A percentile compares a stretch with the other conserved stretches of the same genome.
These are phyloP conservation scores for Poeciliopsis prolifica DNA, from an alignment of 2,113 vertebrate genomes.

Conservation along the genomic window DNA sequence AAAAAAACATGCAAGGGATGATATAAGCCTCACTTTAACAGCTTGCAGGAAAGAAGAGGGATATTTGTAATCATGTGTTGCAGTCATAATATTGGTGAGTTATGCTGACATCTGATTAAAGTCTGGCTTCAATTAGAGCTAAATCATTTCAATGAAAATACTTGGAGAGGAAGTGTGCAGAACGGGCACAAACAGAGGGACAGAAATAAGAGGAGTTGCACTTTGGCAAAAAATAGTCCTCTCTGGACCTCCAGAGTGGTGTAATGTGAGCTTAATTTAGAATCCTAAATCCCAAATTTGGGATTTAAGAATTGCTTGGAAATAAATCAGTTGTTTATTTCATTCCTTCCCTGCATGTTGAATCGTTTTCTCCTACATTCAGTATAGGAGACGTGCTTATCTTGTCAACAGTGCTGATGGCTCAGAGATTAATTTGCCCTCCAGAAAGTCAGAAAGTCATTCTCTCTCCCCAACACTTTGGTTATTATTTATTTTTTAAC, in stretches of 20 bases:
- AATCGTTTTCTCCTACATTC: conserved; percentile 13
- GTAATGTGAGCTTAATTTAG: not conserved
- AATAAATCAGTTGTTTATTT: not conserved
- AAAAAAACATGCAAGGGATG: not conserved
- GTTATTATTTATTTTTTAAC: conserved; percentile 60
- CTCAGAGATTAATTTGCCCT: conserved; percentile 64
- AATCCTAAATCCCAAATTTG: not conserved
- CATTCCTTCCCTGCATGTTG: conserved; percentile 7
- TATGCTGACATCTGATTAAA: conserved; percentile 71
- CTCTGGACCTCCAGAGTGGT: conserved; percentile 1
- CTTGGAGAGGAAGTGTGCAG: conserved; percentile 20
- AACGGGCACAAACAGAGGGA: not conserved
- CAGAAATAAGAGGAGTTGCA: not conserved
- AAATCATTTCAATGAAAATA: conserved; percentile 70
- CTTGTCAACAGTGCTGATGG: conserved; percentile 50
- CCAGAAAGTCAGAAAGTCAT: conserved; percentile 46
- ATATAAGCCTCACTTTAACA: not conserved
- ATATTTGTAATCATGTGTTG: conserved; percentile 69
- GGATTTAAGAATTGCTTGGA: not conserved
- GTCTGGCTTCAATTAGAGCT: conserved; percentile 57
- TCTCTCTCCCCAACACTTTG: conserved; percentile 43
- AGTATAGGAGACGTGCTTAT: conserved; percentile 28
- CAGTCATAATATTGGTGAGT: conserved; percentile 37
- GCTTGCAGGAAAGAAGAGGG: conserved; percentile 26
- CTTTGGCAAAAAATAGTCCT: conserved; percentile 12